A percentile compares a stretch with the other conserved stretches of the same genome.
These are phyloP conservation scores for Bufo bufo DNA, from an alignment of 2,113 vertebrate species.

Conservation along the genomic window DNA sequence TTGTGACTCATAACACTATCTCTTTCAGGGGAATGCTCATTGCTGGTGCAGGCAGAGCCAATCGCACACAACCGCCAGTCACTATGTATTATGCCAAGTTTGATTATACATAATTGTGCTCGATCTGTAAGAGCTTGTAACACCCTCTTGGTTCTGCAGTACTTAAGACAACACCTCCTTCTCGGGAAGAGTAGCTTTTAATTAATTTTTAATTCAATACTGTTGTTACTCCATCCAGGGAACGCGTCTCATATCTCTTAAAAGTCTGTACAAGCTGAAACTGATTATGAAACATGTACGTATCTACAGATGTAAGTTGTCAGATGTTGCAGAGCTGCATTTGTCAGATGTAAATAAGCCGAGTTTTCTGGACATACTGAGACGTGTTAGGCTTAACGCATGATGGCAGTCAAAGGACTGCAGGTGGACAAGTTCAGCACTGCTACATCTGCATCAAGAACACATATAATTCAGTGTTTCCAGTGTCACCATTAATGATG, in stretches of 20 bases:
- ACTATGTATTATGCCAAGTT: slow-evolving; percentile 26
- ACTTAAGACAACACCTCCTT: not conserved
- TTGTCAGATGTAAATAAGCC: not conserved
- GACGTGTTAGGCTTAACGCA: not conserved
- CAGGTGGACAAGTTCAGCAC: too few species aligned
- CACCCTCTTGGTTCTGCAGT: not conserved
- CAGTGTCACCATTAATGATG: too few species aligned
- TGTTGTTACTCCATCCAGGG: not conserved
- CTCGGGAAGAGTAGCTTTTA: not conserved
- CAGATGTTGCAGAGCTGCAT: not conserved
- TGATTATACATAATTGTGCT: slow-evolving; percentile 27
- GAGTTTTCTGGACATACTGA: too few species aligned
- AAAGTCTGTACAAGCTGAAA: not conserved
- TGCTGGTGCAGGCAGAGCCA: not conserved
- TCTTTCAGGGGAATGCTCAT: not conserved
- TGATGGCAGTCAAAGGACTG: too few species aligned
- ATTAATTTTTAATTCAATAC: slow-evolving; percentile 12
- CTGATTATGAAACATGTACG: not conserved
- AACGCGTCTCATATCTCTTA: not conserved
- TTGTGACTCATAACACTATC: slow-evolving; percentile 22
- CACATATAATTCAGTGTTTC: too few species aligned
- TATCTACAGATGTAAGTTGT: not conserved
- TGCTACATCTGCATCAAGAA: too few species aligned
- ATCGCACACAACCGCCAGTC: not conserved
- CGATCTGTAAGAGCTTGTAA: slow-evolving; percentile 14